These are phyloP conservation scores for Gadopsis marmoratus DNA, from an alignment of 2,797 vertebrate genomes.

Conservation along the genomic window DNA sequence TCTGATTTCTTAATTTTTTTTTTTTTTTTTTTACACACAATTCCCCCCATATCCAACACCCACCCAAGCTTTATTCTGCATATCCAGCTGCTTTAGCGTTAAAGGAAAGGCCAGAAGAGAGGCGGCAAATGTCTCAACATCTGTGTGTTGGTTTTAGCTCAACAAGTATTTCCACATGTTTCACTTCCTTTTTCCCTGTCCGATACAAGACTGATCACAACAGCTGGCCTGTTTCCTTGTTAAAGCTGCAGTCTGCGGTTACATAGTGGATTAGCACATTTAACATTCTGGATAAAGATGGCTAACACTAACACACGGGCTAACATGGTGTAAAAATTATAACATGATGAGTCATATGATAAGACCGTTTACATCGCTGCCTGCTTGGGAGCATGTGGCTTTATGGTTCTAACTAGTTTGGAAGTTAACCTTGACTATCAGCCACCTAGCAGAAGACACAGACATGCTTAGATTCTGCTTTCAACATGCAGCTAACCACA, in stretches of 20 bases:
- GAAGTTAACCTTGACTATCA: constrained; percentile 30
- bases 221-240: constrained; percentile 83
- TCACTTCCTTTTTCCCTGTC: constrained; percentile 67
- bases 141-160: constrained; percentile 83
- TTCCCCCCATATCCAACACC: constrained; percentile 28
- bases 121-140: constrained; percentile 84
- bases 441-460: constrained; percentile 32
- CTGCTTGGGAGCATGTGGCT: constrained; percentile 40
- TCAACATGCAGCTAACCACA: constrained; percentile 63
- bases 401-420: constrained; percentile 41
- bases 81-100: constrained; percentile 79
- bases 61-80: constrained; percentile 54
- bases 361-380: constrained; percentile 43
- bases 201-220: constrained; percentile 80
- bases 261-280: constrained; percentile 72
- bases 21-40: background rate
- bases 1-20: constrained; percentile 14
- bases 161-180: constrained; percentile 87
- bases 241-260: constrained; percentile 72
- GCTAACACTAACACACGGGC: constrained; percentile 50
- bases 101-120: constrained; percentile 78
- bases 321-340: constrained; percentile 42
- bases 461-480: constrained; percentile 42
- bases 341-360: constrained; percentile 54
- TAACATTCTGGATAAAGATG: constrained; percentile 60